Evolutionary conservation across 1,140 invertebrate genomes (phyloP).

Genomic region (Drosophila sproati): DNA sequence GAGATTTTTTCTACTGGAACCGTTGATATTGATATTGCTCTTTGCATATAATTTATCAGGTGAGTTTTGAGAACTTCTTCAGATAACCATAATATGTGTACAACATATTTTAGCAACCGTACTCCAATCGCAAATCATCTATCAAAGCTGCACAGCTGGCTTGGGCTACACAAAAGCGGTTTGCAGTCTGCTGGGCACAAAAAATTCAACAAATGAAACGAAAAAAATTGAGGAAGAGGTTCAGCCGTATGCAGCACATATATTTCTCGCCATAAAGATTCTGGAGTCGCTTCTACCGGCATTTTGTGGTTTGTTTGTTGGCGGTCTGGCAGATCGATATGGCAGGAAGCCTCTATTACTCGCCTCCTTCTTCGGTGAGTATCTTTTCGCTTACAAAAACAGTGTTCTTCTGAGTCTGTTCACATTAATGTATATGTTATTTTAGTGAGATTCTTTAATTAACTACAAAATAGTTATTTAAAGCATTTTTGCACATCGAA

Average conservation of each 20-base stretch:
- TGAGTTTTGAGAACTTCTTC: slow-evolving; percentile 23
- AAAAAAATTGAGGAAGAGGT: slow-evolving; percentile 86
- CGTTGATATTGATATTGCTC: slow-evolving; percentile 68
- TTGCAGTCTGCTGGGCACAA: slow-evolving; percentile 85
- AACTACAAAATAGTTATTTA: too few relatives aligned
- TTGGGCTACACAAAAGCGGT: slow-evolving; percentile 84
- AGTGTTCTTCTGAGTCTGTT: background rate
- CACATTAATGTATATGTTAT: too few relatives aligned
- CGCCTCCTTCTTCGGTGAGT: slow-evolving; percentile 81
- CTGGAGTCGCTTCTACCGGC: slow-evolving; percentile 87
- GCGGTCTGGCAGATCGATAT: slow-evolving; percentile 89
- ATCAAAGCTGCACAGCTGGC: slow-evolving; percentile 85
- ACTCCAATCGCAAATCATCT: slow-evolving; percentile 86
- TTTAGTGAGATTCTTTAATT: too few relatives aligned
- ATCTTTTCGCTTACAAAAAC: background rate
- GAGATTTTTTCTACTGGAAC: slow-evolving; percentile 65
- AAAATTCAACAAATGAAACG: slow-evolving; percentile 85
- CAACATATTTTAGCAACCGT: slow-evolving; percentile 85
- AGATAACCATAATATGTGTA: too few relatives aligned
- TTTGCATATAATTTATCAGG: slow-evolving; percentile 82
- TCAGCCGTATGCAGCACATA: slow-evolving; percentile 86
- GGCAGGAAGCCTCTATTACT: slow-evolving; percentile 89
- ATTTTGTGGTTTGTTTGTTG: slow-evolving; percentile 88
- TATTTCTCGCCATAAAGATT: slow-evolving; percentile 86
- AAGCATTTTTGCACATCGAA: too few relatives aligned